Percentiles rank a stretch among this genome's conserved stretches.
Evolutionary conservation across 2,797 vertebrate genomes (phyloP).

Genomic region (Pelodytes ibericus): DNA sequence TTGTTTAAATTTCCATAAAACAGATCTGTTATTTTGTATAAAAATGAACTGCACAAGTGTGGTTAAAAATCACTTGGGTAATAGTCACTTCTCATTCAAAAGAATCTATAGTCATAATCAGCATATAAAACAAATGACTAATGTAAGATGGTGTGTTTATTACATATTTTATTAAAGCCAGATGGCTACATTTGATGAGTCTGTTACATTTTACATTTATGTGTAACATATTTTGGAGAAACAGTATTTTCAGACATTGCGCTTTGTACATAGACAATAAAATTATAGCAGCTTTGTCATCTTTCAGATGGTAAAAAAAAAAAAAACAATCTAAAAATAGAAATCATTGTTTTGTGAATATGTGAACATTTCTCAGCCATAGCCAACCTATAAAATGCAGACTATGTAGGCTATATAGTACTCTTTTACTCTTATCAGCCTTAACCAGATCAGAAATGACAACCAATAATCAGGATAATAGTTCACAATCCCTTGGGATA

Average conservation of each 20-base stretch:
- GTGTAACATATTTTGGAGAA: constrained; percentile 52
- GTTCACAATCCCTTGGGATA: background rate
- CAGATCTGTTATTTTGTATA: background rate
- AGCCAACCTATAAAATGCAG: background rate
- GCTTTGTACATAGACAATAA: constrained; percentile 48
- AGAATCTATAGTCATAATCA: constrained; percentile 18
- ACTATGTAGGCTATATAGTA: background rate
- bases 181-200: constrained; percentile 53
- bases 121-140: constrained; percentile 50
- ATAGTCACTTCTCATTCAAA: constrained; percentile 30
- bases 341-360: constrained; percentile 6
- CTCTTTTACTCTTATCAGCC: background rate
- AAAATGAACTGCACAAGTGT: background rate
- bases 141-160: constrained; percentile 46
- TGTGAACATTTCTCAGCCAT: constrained; percentile 17
- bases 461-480: background rate
- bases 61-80: constrained; percentile 1
- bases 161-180: constrained; percentile 50
- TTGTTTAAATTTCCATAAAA: background rate
- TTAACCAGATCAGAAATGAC: background rate
- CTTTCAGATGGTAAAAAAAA: constrained; percentile 40
- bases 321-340: constrained; percentile 45
- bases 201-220: constrained; percentile 52
- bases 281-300: constrained; percentile 53
- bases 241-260: constrained; percentile 54